Percentiles rank a stretch among this genome's conserved stretches.
These are phyloP conservation scores for Dromiciops gliroides DNA, from an alignment of 2,113 vertebrate genomes.

Conservation along the genomic window DNA sequence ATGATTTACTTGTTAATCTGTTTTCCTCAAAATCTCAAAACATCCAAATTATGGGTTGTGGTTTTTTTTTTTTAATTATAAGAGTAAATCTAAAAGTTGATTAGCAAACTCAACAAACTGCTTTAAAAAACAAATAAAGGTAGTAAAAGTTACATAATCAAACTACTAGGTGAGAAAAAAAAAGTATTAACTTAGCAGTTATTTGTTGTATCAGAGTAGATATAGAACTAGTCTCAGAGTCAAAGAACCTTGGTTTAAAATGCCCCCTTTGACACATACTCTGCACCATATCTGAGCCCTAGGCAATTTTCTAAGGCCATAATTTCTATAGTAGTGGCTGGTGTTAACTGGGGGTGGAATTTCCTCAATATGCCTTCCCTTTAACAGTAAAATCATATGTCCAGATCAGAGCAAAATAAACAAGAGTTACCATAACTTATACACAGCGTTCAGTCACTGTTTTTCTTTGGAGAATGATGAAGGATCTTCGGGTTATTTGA, in stretches of 20 bases:
- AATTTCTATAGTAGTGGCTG: not conserved
- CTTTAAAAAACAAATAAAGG: not conserved
- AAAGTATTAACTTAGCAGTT: not conserved
- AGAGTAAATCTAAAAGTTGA: not conserved
- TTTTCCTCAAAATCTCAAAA: not conserved
- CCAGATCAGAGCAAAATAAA: not conserved
- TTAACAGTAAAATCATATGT: not conserved
- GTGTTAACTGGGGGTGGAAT: not conserved
- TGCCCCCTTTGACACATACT: not conserved
- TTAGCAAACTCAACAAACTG: not conserved
- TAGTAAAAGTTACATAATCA: not conserved
- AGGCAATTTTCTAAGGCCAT: not conserved
- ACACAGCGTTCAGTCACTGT: not conserved
- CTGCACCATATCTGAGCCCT: not conserved
- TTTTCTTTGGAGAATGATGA: not conserved
- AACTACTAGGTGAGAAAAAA: not conserved
- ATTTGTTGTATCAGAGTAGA: not conserved
- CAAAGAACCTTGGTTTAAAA: not conserved
- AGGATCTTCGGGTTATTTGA: not conserved
- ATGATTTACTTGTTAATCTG: not conserved
- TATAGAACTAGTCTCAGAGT: not conserved
- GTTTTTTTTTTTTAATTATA: not conserved
- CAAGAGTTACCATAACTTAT: not conserved
- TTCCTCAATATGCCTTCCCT: not conserved
- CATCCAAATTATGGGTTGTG: not conserved